Conservation (phyloP, 1,140 invertebrate genomes). For the Zaprionus inermis region DNA sequence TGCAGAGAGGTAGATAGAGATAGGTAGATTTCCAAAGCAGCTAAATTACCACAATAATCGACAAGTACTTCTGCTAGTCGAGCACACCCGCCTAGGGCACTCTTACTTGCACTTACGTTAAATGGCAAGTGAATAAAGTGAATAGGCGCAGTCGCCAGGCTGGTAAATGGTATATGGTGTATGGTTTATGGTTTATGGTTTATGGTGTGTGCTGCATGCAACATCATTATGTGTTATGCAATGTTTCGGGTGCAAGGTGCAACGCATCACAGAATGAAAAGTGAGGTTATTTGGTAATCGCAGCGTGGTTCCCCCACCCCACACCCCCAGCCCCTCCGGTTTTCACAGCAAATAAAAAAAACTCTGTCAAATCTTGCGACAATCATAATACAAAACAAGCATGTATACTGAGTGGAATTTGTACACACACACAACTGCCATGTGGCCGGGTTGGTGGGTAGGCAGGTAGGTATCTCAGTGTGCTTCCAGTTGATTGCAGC, state of each 20-base stretch:
- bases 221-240: constrained; percentile 14
- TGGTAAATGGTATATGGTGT: constrained; percentile 11
- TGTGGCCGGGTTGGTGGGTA: not conserved
- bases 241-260: constrained; percentile 32
- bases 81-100: not conserved
- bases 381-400: not conserved
- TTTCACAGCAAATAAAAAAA: constrained; percentile 6
- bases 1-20: not conserved
- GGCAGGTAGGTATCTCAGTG: not conserved
- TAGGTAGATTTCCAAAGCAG: not conserved
- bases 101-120: constrained; percentile 32
- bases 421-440: no score
- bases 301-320: not conserved
- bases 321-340: no score
- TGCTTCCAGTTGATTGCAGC: constrained; percentile 21
- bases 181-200: no score
- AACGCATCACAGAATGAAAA: constrained; percentile 37
- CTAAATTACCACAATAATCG: not conserved
- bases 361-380: not conserved
- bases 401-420: not conserved
- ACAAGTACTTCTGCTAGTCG: not conserved
- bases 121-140: constrained; percentile 56
- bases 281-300: not conserved
- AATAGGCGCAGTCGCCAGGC: constrained; percentile 18
- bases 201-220: constrained; percentile 11